Base-by-base conservation (phyloP, 2,113 vertebrate genomes). In the Atrichornis clamosus region DNA sequence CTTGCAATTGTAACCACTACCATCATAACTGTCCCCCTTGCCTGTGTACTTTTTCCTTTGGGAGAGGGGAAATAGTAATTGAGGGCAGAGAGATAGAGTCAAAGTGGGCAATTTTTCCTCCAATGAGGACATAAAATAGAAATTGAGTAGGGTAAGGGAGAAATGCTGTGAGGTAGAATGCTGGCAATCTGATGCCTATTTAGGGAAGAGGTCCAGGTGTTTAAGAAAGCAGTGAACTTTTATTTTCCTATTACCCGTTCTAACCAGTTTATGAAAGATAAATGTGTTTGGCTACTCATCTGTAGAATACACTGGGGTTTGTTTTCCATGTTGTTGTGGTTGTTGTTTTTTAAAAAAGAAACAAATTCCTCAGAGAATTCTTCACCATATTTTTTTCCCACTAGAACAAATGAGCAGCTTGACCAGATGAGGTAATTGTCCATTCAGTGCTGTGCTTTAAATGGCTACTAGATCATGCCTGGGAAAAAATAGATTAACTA, bases 11-110 rank as follows among this genome's bases (percentile, higher is more conserved):
- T 64, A 77, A 41, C 21, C 10, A 7, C 13, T 22, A 2, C 46
- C 20, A 11, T 4, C 18, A 59, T 15, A 8, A 7, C 11, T 15
- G 3, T 11, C 5, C 1, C 11, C 7, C 7, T 17, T 30, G 18
- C 41, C 23, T 58, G 1, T 32, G 10, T 19, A 2, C 6, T 52
- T 67, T 67, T 53, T 44, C 39, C 6, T 21, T 10, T 12, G 11
- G 1, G 6, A 26, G 28, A 10, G 11, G 7, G 4, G 1, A 4
- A 15, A 72, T 68, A 16, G 10, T 33, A 11, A 21, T 15, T 33
- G 15, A 42, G 12, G 68, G 15, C 15, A 44, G 42, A 58, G 56
- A 46, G 75, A 58, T 2, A 9, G 21, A 65, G 50, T 63, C n/a
- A 42, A 68, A 50, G 19, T 6, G 3, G 27, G 10, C 3, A 14